Conservation (phyloP, 2,113 vertebrate genomes). For the Bubo bubo region DNA sequence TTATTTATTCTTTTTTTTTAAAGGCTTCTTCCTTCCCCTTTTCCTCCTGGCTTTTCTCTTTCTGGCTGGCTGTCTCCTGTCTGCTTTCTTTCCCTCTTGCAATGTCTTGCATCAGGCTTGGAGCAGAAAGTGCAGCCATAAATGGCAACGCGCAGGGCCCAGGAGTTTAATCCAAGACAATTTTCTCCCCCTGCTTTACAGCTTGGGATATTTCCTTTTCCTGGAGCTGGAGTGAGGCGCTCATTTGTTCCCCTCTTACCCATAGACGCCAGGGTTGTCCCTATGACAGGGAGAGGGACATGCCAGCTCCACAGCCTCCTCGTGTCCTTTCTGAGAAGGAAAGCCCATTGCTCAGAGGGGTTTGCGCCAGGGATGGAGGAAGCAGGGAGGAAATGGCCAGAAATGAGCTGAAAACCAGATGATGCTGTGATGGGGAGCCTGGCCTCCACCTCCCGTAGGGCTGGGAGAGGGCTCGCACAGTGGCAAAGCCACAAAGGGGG, state of each 20-base stretch:
- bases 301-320: background rate
- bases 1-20: background rate
- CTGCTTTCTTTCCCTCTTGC: constrained; percentile 59
- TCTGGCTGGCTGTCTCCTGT: background rate
- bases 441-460: accelerated
- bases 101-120: constrained; percentile 70
- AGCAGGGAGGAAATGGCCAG: background rate
- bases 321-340: background rate
- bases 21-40: background rate
- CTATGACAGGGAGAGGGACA: background rate
- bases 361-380: background rate
- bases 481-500: background rate
- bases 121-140: constrained; percentile 69
- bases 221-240: background rate
- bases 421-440: background rate
- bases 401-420: background rate
- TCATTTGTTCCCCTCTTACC: background rate
- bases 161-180: constrained; percentile 9
- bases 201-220: background rate
- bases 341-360: background rate
- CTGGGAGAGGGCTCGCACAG: accelerated
- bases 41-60: background rate
- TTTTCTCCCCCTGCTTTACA: background rate
- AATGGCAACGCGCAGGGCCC: constrained; percentile 52
- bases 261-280: background rate